Conservation (phyloP, 2,797 vertebrate genomes). For the Agapornis canus region DNA sequence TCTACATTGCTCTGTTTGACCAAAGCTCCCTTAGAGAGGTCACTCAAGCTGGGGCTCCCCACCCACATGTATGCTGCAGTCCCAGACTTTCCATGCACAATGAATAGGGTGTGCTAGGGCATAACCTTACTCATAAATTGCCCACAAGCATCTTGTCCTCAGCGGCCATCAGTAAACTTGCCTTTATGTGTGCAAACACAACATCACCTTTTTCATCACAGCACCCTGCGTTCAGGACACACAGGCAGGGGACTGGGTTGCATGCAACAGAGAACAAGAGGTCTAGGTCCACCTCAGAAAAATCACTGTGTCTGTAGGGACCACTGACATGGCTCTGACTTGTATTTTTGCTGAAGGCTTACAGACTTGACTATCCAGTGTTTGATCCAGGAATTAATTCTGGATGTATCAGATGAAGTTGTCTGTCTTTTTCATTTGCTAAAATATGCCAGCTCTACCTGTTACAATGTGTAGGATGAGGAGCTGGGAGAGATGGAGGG, state of each 20-base stretch:
- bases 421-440: not conserved
- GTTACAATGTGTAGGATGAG: accelerated
- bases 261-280: not conserved
- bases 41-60: not conserved
- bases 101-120: not conserved
- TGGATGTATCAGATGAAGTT: not conserved
- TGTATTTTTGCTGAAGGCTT: not conserved
- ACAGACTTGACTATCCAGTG: not conserved
- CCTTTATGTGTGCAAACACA: not conserved
- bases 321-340: not conserved
- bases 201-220: not conserved
- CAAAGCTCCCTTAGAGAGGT: not conserved
- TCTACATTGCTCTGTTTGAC: not conserved
- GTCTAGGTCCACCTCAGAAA: not conserved
- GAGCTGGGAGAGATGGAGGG: not conserved
- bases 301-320: not conserved
- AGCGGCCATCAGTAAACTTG: not conserved
- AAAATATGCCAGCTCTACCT: not conserved
- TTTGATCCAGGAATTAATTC: not conserved
- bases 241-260: not conserved
- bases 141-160: not conserved
- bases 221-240: not conserved
- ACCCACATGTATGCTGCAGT: not conserved
- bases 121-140: not conserved
- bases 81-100: not conserved